Evolutionary conservation across 2,888 invertebrate species (phyloP).

Genomic region (Diabrotica balteata): DNA sequence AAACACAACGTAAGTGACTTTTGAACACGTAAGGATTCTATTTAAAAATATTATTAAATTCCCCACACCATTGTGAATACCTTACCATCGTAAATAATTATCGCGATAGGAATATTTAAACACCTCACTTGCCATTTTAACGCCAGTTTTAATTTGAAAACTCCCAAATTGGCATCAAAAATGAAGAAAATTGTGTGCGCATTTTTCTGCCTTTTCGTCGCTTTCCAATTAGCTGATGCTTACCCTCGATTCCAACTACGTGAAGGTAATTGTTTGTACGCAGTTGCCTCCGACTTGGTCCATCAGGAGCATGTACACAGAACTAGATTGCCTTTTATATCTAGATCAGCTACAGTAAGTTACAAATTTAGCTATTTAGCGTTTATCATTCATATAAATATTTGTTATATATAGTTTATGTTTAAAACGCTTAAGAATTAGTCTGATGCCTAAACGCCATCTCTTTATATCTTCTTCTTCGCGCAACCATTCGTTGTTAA

Average conservation of each 20-base stretch:
- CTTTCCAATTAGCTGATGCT: conserved; percentile 4
- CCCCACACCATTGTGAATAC: background rate
- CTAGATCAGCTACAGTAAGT: conserved; percentile 25
- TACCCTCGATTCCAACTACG: conserved; percentile 23
- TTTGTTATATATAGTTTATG: no score
- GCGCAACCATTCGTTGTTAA: no score
- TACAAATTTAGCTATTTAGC: no score
- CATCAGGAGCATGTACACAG: conserved; percentile 28
- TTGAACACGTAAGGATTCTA: no score
- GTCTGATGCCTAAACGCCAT: no score
- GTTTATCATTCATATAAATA: no score
- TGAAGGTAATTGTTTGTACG: conserved; percentile 25
- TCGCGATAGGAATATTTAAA: background rate
- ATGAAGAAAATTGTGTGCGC: conserved; percentile 2
- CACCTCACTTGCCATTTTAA: no score
- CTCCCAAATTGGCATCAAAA: background rate
- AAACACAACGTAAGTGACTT: no score
- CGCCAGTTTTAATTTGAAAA: background rate
- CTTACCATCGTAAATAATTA: background rate
- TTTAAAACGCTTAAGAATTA: no score
- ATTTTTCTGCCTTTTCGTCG: conserved; percentile 3
- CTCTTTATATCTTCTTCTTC: no score
- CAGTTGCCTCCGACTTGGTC: conserved; percentile 17
- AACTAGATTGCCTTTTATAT: conserved; percentile 14
- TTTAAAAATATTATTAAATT: no score